A percentile compares a stretch with the other conserved stretches of the same genome.
Evolutionary conservation across 2,113 vertebrate species (phyloP).

Genomic region (Labeo catla): DNA sequence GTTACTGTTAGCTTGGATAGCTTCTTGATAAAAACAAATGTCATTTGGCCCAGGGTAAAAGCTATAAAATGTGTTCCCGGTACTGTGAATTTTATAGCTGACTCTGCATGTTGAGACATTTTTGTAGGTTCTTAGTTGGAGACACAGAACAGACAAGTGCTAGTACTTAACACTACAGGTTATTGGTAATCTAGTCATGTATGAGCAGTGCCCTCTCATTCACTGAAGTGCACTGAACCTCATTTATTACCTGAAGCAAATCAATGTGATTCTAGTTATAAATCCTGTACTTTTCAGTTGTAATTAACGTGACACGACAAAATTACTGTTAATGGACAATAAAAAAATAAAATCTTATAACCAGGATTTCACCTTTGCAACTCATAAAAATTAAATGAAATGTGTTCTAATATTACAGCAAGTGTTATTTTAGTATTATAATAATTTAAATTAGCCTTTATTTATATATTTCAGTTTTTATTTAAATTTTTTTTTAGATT

Average conservation of each 20-base stretch:
- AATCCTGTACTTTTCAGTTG: background rate
- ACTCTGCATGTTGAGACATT: background rate
- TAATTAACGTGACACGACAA: background rate
- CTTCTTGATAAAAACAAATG: background rate
- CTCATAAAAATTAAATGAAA: background rate
- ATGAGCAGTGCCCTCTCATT: background rate
- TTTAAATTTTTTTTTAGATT: too few species aligned
- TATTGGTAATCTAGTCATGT: conserved; percentile 4
- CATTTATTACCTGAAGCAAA: conserved; percentile 15
- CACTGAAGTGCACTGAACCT: background rate
- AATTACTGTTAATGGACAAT: conserved; percentile 6
- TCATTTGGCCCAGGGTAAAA: background rate
- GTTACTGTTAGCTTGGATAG: background rate
- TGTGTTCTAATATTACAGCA: background rate
- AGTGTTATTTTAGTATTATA: background rate
- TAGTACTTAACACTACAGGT: background rate
- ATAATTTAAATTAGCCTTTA: background rate
- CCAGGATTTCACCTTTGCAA: background rate
- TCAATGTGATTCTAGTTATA: conserved; percentile 3
- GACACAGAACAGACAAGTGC: background rate
- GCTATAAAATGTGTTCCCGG: background rate
- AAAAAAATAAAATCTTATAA: background rate
- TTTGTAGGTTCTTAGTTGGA: background rate
- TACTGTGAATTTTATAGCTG: background rate
- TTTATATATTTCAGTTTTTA: too few species aligned